Percentiles rank a stretch among this genome's conserved stretches.
These are phyloP conservation scores for Mirounga angustirostris DNA, from an alignment of 2,113 vertebrate genomes.

Conservation along the genomic window DNA sequence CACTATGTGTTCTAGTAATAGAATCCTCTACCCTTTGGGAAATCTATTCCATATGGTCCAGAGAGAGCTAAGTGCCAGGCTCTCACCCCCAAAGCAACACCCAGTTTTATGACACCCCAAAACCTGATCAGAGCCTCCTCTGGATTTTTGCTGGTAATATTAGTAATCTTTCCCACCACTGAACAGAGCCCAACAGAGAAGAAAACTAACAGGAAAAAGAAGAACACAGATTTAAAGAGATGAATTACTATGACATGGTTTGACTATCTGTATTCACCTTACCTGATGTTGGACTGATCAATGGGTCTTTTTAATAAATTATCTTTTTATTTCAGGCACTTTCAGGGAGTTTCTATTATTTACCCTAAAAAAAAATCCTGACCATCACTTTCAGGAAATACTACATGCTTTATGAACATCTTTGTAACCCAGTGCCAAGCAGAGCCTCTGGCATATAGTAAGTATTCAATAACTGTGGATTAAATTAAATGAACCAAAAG, in stretches of 20 bases:
- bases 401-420: not conserved
- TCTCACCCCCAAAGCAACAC: not conserved
- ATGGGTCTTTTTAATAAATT: not conserved
- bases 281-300: not conserved
- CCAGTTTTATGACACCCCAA: not conserved
- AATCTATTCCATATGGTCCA: not conserved
- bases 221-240: not conserved
- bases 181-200: not conserved
- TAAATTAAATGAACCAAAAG: not conserved
- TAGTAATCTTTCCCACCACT: not conserved
- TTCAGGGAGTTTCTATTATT: constrained; percentile 1
- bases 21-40: not conserved
- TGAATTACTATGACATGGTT: not conserved
- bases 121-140: not conserved
- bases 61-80: not conserved
- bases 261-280: not conserved
- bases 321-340: not conserved
- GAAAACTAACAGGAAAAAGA: not conserved
- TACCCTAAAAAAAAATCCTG: not conserved
- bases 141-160: not conserved
- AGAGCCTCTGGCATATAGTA: not conserved
- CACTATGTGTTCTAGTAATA: not conserved
- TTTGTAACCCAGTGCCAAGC: not conserved
- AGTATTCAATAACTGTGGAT: not conserved
- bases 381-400: not conserved